phyloP scores from a whole-genome alignment of 1,140 invertebrate species.

The Lasioglossum baleicum region DNA sequence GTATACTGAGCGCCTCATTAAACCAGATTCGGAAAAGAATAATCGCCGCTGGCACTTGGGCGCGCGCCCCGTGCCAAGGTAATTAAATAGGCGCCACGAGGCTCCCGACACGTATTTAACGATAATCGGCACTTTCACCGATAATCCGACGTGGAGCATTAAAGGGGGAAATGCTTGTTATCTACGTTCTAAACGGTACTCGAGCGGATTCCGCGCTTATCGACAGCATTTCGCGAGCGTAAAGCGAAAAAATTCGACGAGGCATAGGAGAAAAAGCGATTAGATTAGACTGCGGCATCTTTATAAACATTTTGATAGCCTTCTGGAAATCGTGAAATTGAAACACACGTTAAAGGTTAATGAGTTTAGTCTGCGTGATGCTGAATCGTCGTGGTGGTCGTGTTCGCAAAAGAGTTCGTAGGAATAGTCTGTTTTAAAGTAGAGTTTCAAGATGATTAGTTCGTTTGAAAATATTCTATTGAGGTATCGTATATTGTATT shows the following conservation, averaged over 20 bases:
- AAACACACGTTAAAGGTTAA: background rate
- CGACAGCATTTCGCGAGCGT: background rate
- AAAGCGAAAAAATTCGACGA: too few species aligned
- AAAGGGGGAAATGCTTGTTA: slow-evolving; percentile 20
- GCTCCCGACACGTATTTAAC: slow-evolving; percentile 17
- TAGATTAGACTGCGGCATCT: too few species aligned
- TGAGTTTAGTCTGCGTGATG: too few species aligned
- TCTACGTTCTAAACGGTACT: slow-evolving; percentile 20
- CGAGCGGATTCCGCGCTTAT: slow-evolving; percentile 2
- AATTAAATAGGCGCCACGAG: slow-evolving; percentile 32
- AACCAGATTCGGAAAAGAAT: slow-evolving; percentile 34
- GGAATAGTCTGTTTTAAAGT: too few species aligned
- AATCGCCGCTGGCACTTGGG: slow-evolving; percentile 29
- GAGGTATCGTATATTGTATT: too few species aligned
- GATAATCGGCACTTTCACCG: slow-evolving; percentile 17
- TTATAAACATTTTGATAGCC: too few species aligned
- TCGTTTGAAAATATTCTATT: too few species aligned
- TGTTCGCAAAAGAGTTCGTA: background rate
- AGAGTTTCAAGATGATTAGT: too few species aligned
- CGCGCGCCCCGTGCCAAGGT: slow-evolving; percentile 25
- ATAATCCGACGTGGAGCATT: background rate
- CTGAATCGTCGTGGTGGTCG: background rate
- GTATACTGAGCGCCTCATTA: slow-evolving; percentile 9
- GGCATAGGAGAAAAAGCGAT: too few species aligned
- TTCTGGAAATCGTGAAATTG: background rate